Conservation (phyloP, 2,888 invertebrate species). For the Halictus quadricinctus region DNA sequence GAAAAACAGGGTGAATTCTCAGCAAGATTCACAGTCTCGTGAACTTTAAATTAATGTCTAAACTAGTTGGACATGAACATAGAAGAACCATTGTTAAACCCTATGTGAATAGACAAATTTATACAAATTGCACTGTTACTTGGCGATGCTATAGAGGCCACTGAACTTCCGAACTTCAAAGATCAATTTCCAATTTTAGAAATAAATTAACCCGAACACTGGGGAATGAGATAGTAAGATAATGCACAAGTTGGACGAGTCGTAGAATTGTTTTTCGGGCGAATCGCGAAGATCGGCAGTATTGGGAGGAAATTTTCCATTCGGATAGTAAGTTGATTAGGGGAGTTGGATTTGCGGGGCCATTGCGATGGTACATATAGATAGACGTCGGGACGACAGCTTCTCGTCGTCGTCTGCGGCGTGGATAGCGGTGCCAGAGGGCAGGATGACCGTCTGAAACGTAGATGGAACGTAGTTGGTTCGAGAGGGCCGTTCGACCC, state of each 20-base stretch:
- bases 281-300: neutral
- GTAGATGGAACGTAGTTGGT: constrained; percentile 43
- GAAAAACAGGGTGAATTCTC: too few relatives aligned
- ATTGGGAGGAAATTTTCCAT: neutral
- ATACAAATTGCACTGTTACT: too few relatives aligned
- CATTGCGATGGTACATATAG: neutral
- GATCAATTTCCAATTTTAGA: too few relatives aligned
- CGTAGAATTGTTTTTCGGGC: neutral
- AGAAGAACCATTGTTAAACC: too few relatives aligned
- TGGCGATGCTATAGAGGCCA: too few relatives aligned
- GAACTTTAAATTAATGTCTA: too few relatives aligned
- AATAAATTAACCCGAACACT: too few relatives aligned
- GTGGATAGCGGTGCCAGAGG: neutral
- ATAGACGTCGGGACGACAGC: constrained; percentile 6
- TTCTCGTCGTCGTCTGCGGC: constrained; percentile 14
- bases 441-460: constrained; percentile 27
- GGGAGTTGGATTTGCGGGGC: neutral
- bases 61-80: too few relatives aligned
- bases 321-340: neutral
- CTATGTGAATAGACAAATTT: too few relatives aligned
- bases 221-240: neutral
- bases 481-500: constrained; percentile 4
- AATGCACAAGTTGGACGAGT: neutral
- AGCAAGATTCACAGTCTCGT: too few relatives aligned
- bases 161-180: too few relatives aligned